Percentiles rank a stretch among this genome's conserved stretches.
Evolutionary conservation across 2,888 invertebrate genomes (phyloP).

Genomic region (Dendrolimus pini): DNA sequence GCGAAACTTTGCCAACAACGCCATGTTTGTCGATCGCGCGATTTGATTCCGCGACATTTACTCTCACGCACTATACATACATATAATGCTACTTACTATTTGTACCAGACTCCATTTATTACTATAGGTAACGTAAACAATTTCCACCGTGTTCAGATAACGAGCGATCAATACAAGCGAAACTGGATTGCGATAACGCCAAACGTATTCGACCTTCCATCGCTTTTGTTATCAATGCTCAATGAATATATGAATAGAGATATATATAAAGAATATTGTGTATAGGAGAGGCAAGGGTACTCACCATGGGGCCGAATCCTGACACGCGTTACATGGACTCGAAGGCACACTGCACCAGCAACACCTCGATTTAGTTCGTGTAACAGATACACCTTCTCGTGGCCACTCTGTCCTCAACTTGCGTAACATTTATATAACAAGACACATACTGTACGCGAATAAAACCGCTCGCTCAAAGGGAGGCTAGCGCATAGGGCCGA

Average conservation of each 20-base stretch:
- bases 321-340: constrained; percentile 55
- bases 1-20: constrained; percentile 14
- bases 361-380: constrained; percentile 33
- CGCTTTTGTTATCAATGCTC: constrained; percentile 14
- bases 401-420: constrained; percentile 55
- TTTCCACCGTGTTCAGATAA: constrained; percentile 38
- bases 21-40: not conserved
- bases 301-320: constrained; percentile 42
- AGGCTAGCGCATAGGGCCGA: constrained; percentile 40
- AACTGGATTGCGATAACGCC: constrained; percentile 23
- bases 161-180: constrained; percentile 53
- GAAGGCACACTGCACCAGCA: constrained; percentile 40
- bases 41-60: not conserved
- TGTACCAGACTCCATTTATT: not conserved
- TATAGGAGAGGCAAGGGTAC: constrained; percentile 25
- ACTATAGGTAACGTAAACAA: constrained; percentile 33
- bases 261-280: not conserved
- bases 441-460: constrained; percentile 48
- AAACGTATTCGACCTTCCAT: constrained; percentile 13
- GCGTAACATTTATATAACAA: constrained; percentile 72
- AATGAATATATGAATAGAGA: not conserved
- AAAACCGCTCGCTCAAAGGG: constrained; percentile 40
- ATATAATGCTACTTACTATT: not conserved
- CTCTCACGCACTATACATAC: not conserved
- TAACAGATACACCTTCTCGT: constrained; percentile 45